phyloP scores from a whole-genome alignment of 1,140 invertebrate species.

The Paraescarpia echinospica region DNA sequence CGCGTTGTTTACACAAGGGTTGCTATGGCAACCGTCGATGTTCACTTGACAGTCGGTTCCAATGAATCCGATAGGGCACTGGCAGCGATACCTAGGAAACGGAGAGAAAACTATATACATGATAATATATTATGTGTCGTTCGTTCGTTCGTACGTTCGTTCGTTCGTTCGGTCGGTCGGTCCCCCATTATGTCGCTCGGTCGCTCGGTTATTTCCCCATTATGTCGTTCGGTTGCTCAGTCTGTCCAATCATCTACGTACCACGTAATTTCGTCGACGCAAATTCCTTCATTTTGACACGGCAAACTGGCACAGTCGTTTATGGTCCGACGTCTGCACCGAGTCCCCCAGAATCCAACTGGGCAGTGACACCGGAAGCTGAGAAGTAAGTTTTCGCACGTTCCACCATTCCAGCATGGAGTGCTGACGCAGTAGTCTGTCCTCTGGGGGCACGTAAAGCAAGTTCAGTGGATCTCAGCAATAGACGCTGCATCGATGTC shows the following conservation, averaged over 20 bases:
- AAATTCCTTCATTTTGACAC: constrained; percentile 10
- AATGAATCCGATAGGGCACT: constrained; percentile 60
- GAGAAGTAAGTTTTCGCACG: constrained; percentile 13
- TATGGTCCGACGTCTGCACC: background rate
- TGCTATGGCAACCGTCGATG: constrained; percentile 65
- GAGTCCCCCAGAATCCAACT: background rate
- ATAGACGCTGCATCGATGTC: background rate
- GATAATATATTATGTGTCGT: background rate
- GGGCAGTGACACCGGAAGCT: constrained; percentile 10
- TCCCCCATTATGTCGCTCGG: too few species aligned
- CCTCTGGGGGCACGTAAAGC: background rate
- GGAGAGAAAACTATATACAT: background rate
- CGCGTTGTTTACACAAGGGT: constrained; percentile 34
- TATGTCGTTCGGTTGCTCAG: too few species aligned
- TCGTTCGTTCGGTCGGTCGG: background rate
- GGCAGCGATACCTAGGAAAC: background rate
- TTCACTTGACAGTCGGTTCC: constrained; percentile 77
- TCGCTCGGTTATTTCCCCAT: too few species aligned
- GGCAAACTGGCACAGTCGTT: background rate
- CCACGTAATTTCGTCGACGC: background rate
- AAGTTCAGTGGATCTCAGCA: background rate
- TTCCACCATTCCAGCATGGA: background rate
- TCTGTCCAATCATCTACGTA: background rate
- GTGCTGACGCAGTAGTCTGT: background rate
- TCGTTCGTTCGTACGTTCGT: background rate